Base-by-base conservation (phyloP, 1,140 invertebrate genomes). In the Drosophila watanabei region DNA sequence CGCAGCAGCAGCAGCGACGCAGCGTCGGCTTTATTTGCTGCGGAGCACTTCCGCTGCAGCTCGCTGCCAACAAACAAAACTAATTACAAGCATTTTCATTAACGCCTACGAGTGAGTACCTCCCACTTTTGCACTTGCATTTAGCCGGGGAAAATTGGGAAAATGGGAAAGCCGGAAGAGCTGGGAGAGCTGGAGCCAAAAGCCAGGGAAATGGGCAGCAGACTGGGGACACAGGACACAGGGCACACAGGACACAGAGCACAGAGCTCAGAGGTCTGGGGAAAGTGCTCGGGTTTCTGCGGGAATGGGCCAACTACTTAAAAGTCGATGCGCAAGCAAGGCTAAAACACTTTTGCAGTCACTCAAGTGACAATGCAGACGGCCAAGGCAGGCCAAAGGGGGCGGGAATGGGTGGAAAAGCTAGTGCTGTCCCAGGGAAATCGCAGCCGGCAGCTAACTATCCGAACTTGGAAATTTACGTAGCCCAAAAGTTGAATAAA, bases 41-140 rank as follows among this genome's bases (percentile, higher is more conserved):
- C 11, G 52, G 43, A 78, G 80, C 72, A 87, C 73, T 88, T 84
- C 85, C 85, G 83, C 66, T 32, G 49, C 49, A 49, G 48, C 69
- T 79, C 56, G 80, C 61, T 78, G 79, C 86, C 85, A 90, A 89
- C 85, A 89, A 89, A 89, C 81, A 89, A 89, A 89, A 89, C 85
- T 85, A 89, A 89, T 89, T 89, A 89, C 85, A 89, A 85, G 86
- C 86, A 82, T 89, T 89, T 89, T 89, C 85, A 89, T 89, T 89
- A 89, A 89, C 85, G 85, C 85, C 86, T 89, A 90, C 85, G 68
- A 88, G 43, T 73, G 68, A 75, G 52, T 73, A 66, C 57, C 56
- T 48, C 45, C 18, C 46, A 39, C 16, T n/a, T n/a, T 18, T 52
- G 66, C 46, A 70, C 64, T 70, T 43, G 66, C 64, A 70, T 54